Base-by-base conservation (phyloP, 2,113 vertebrate genomes). In the Microcebus griseorufus region DNA sequence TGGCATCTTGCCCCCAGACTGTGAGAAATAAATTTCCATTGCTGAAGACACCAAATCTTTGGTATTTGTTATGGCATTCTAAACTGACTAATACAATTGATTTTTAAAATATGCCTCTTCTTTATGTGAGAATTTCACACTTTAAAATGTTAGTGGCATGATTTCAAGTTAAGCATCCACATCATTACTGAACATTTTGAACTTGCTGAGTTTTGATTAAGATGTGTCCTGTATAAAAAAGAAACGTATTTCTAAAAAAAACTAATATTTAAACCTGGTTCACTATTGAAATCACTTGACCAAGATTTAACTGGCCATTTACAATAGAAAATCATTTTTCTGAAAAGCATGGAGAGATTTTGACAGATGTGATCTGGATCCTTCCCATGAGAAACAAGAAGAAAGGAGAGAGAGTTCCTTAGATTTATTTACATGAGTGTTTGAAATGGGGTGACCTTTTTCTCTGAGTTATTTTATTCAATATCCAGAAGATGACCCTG, bases 391-490 rank as follows among this genome's bases (percentile, higher is more conserved):
- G 85, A 95, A 90, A 18, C 12, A 95, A 72, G 18, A 27, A 34
- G 73, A 10, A 23, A 83, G 42, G 1, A 67, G 23, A 88, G 29
- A 73, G 37, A 25, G 1, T 3, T 14, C 2, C 29, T 2, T 17
- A 1, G 81, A 95, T 96, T 67, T 14, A 82, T 87, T 97, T n/a
- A 6, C 42, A 2, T 84, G 80, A 23, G 25, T 37, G 22, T 79
- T 90, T 95, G 6, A 80, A 64, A 86, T 62, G 42, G 91, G 79
- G 70, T 20, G 39, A 81, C 67, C 94, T 97, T 88, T 29, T 48
- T 88, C 51, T 9, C 73, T 79, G 45, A 93, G 75, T 80, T 97
- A 97, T 96, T 64, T n/a, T 53, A 90, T 96, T 92, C 75, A 72
- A 27, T 87, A 87, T 96, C 69, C 34, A 96, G 23, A 23, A 69